phyloP scores from a whole-genome alignment of 2,797 vertebrate species.

The Lacerta bilineata region DNA sequence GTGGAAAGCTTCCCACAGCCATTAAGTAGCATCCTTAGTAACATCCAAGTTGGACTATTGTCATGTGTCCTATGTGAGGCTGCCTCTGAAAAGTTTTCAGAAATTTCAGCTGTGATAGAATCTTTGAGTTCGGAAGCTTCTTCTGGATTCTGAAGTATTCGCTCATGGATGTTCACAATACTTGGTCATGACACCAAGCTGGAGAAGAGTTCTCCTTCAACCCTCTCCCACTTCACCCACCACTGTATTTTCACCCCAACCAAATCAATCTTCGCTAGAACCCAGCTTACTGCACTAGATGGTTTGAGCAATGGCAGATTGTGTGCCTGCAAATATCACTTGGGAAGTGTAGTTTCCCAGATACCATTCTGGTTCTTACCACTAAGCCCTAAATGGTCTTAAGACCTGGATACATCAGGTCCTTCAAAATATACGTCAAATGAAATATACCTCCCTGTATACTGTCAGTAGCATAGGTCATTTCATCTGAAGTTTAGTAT shows the following conservation, averaged over 20 bases:
- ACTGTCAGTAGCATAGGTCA: no score
- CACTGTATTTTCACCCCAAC: not conserved
- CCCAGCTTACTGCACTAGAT: not conserved
- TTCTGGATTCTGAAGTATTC: not conserved
- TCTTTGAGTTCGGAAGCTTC: no score
- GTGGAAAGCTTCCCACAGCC: conserved; percentile 15
- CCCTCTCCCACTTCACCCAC: not conserved
- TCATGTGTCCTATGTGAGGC: not conserved
- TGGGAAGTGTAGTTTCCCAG: not conserved
- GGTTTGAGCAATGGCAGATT: no score
- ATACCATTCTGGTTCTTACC: not conserved
- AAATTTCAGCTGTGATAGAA: not conserved
- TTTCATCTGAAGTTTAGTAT: not conserved
- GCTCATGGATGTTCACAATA: not conserved
- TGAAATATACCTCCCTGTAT: not conserved
- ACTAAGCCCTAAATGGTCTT: not conserved
- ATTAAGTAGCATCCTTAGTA: not conserved
- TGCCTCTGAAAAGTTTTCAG: not conserved
- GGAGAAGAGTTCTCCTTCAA: not conserved
- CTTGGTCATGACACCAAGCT: not conserved
- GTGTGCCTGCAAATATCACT: not conserved
- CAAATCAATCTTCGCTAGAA: not conserved
- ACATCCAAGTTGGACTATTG: not conserved
- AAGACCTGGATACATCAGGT: not conserved
- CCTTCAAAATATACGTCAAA: not conserved